Base-by-base conservation (phyloP, 2,888 invertebrate species). In the Eupithecia vulgata region DNA sequence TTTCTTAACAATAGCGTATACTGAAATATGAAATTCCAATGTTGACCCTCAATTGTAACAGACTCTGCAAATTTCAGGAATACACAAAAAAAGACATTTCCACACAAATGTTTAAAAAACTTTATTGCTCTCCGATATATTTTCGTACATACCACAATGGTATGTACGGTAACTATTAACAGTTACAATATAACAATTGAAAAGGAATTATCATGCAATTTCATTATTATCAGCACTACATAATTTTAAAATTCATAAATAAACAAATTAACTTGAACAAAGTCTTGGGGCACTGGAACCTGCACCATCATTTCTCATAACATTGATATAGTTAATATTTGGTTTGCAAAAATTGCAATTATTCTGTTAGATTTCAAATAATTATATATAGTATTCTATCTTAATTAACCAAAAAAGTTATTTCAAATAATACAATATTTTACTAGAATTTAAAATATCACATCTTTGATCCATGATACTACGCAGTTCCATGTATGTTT, bases 391-490 rank as follows among this genome's bases (percentile, higher is more conserved):
- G 79, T 79, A 84, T 25, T 5, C 76, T 81, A 82, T 81, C 73
- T 81, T 83, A 83, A 81, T 81, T 79, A 87, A 85, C 79, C 80
- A 84, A 85, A 83, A 79, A 78, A 78, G 73, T 68, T 59, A 61
- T 74, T 70, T 76, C 72, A 85, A 84, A 83, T 81, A 81, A 87
- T 87, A 88, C 83, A 88, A 91, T 87, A 88, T 85, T 87, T 85
- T 84, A 87, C 84, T 37, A 87, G 87, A 88, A 87, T 88, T 87
- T 81, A 91, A 90, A 91, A 92, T 93, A 93, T 93, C 93, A 93
- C 93, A 93, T 91, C 88, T 89, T 89, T 90, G 89, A 91, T 92
- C 88, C 90, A 91, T 91, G 90, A 90, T 91, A 89, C 85, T 86
- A 86, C 88, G 92, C 91, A 91, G 91, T 89, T 91, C 90, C 90